Percentiles rank a stretch among this genome's conserved stretches.
Evolutionary conservation across 37 sponge, comb jelly and placozoan genomes (phyloP).

Genomic region (Eunapius fragilis): DNA sequence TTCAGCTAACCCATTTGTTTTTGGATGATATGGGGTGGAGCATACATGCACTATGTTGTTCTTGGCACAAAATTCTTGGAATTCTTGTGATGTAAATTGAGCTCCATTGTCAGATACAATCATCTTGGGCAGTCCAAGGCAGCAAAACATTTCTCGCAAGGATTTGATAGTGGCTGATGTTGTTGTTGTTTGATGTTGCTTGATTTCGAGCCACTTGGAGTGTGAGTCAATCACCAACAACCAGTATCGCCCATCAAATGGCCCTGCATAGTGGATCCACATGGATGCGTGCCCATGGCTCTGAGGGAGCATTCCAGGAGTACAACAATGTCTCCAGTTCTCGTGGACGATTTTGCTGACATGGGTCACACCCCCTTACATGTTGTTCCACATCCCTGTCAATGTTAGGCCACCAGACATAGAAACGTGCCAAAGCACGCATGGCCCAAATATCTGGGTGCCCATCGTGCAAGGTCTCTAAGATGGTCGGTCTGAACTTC

Average conservation of each 20-base stretch:
- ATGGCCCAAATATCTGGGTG: slow-evolving; percentile 25
- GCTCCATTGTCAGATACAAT: slow-evolving; percentile 56
- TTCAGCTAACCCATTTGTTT: no score
- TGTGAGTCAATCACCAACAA: slow-evolving; percentile 37
- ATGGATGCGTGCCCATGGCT: slow-evolving; percentile 40
- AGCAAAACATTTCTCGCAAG: slow-evolving; percentile 28
- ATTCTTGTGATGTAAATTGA: slow-evolving; percentile 32
- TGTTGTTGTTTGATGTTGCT: slow-evolving; percentile 5
- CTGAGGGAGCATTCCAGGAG: slow-evolving; percentile 31
- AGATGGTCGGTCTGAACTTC: neutral
- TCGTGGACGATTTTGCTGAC: slow-evolving; percentile 7
- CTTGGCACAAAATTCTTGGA: slow-evolving; percentile 21
- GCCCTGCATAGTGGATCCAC: slow-evolving; percentile 39
- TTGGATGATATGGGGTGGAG: slow-evolving; percentile 31
- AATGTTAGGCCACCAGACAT: slow-evolving; percentile 51
- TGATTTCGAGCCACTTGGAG: slow-evolving; percentile 31
- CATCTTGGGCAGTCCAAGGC: slow-evolving; percentile 27
- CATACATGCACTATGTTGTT: slow-evolving; percentile 8
- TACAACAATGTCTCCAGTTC: slow-evolving; percentile 12
- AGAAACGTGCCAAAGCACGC: slow-evolving; percentile 12
- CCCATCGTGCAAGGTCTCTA: slow-evolving; percentile 20
- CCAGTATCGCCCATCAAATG: slow-evolving; percentile 14
- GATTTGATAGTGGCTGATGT: slow-evolving; percentile 10
- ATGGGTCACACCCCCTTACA: neutral
- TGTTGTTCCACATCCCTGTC: slow-evolving; percentile 5